phyloP scores from a whole-genome alignment of 2,113 vertebrate genomes.

The Merops nubicus region DNA sequence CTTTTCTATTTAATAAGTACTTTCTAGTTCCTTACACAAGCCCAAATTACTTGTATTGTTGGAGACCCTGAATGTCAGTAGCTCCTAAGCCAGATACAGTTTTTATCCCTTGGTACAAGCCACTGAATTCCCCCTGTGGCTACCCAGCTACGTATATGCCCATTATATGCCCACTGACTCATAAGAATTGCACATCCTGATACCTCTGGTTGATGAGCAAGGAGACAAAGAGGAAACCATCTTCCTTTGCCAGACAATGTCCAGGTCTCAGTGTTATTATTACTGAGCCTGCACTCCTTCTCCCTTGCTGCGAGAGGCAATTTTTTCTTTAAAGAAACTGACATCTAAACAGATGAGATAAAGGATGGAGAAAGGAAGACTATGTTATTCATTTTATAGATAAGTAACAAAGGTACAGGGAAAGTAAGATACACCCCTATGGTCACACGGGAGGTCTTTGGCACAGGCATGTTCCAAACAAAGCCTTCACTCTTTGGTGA shows the following conservation, averaged over 20 bases:
- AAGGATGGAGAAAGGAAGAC: slow-evolving; percentile 12
- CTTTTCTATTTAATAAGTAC: slow-evolving; percentile 57
- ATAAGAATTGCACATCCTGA: background rate
- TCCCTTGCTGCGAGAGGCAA: background rate
- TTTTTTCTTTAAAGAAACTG: slow-evolving; percentile 44
- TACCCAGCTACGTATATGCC: background rate
- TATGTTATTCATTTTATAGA: background rate
- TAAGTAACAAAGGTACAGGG: slow-evolving; percentile 16
- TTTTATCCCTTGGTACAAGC: slow-evolving; percentile 8
- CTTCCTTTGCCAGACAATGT: background rate
- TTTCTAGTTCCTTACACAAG: slow-evolving; percentile 41
- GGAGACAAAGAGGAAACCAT: slow-evolving; percentile 44
- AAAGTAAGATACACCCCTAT: slow-evolving; percentile 1
- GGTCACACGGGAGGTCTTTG: slow-evolving; percentile 8
- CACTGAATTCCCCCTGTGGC: background rate
- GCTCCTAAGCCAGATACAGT: slow-evolving; percentile 35
- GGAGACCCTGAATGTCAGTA: slow-evolving; percentile 36
- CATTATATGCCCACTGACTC: background rate
- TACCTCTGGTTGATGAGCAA: background rate
- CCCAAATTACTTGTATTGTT: slow-evolving; percentile 41
- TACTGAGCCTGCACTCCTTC: slow-evolving; percentile 10
- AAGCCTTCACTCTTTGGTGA: slow-evolving; percentile 8
- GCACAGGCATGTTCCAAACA: slow-evolving; percentile 5
- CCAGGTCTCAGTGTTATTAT: slow-evolving; percentile 16
- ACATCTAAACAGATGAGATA: slow-evolving; percentile 36